A percentile compares a stretch with the other conserved stretches of the same genome.
These are phyloP conservation scores for Stegodyphus dumicola DNA, from an alignment of 1,140 invertebrate genomes.

Conservation along the genomic window DNA sequence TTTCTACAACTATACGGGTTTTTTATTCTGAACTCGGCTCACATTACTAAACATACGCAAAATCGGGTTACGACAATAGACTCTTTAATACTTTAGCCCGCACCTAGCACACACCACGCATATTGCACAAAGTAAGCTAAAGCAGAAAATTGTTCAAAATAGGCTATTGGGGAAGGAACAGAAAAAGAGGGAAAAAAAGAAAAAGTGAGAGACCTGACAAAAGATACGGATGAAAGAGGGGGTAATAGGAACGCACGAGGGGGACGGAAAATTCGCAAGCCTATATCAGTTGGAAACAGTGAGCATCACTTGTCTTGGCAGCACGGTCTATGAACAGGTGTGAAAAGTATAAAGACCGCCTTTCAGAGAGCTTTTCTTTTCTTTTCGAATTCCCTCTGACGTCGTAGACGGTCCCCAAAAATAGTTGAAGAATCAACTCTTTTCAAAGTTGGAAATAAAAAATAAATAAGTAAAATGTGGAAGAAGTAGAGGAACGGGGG, in stretches of 20 bases:
- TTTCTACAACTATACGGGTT: no score
- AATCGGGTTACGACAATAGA: no score
- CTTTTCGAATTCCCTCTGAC: not conserved
- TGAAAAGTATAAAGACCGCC: not conserved
- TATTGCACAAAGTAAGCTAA: no score
- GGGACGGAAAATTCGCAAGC: not conserved
- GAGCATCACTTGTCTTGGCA: not conserved
- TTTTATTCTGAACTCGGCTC: no score
- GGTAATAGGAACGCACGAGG: not conserved
- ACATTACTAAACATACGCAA: no score
- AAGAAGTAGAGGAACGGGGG: not conserved
- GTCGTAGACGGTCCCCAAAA: not conserved
- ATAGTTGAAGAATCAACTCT: not conserved
- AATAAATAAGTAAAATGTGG: no score
- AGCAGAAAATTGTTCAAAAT: no score
- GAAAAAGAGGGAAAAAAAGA: not conserved
- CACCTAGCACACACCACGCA: no score
- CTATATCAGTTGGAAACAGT: not conserved
- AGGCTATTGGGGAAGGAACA: not conserved
- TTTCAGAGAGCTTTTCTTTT: not conserved
- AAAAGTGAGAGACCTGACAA: not conserved
- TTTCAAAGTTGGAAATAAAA: no score
- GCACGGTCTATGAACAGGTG: conserved; percentile 18
- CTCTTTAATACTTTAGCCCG: no score
- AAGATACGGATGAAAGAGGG: not conserved